Evolutionary conservation across 2,888 invertebrate genomes (phyloP).

Genomic region (Pollenia angustigena): DNA sequence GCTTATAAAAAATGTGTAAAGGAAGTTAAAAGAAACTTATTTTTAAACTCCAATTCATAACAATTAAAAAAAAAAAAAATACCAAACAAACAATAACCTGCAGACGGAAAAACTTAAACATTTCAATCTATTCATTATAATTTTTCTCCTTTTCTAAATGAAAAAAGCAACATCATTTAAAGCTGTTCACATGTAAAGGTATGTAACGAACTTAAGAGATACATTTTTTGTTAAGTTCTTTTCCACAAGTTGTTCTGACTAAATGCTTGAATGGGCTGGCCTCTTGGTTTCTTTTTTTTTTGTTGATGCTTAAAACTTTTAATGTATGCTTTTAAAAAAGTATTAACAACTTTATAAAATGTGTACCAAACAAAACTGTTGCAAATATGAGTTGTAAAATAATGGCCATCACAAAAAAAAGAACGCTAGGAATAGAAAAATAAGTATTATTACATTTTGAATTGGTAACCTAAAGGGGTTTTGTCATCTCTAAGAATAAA

Average conservation of each 20-base stretch:
- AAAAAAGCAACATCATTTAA: conserved; percentile 58
- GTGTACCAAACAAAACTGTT: no score
- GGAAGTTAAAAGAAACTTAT: neutral
- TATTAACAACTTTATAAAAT: no score
- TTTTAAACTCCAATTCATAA: neutral
- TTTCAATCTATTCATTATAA: neutral
- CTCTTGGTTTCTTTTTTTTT: no score
- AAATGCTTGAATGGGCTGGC: no score
- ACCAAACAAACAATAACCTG: neutral
- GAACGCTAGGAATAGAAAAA: no score
- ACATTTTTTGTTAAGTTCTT: neutral
- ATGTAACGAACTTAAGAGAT: conserved; percentile 3
- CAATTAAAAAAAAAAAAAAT: neutral
- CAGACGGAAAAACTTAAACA: neutral
- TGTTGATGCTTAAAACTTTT: no score
- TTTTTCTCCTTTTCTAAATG: conserved; percentile 50
- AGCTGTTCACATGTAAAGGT: conserved; percentile 71
- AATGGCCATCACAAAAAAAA: no score
- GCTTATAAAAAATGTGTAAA: conserved; percentile 30
- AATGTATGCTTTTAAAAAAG: no score
- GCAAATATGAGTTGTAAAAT: no score
- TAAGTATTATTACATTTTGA: no score
- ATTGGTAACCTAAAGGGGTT: no score
- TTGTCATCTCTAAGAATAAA: no score
- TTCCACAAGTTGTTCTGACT: neutral